Evolutionary conservation across 2,888 invertebrate genomes (phyloP).

Genomic region (Philonicus albiceps): DNA sequence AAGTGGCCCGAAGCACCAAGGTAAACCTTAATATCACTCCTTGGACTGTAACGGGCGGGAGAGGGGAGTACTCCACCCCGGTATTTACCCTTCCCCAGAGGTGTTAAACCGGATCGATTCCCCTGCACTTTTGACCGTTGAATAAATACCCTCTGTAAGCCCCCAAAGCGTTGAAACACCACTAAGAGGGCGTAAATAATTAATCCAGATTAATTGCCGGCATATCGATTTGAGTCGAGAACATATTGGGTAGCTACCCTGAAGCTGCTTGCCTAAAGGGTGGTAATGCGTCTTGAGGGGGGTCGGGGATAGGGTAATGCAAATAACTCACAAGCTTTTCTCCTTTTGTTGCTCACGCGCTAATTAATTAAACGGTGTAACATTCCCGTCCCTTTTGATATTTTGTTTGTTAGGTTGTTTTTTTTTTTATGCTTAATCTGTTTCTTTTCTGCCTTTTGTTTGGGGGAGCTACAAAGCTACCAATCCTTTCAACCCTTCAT

Average conservation of each 20-base stretch:
- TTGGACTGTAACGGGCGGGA: background rate
- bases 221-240: constrained; percentile 7
- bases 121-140: constrained; percentile 34
- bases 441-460: background rate
- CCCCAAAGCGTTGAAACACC: constrained; percentile 12
- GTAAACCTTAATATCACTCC: constrained; percentile 24
- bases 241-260: background rate
- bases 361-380: background rate
- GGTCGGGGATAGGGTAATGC: background rate
- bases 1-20: background rate
- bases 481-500: background rate
- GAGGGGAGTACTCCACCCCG: no score
- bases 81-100: constrained; percentile 17
- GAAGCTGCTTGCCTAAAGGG: background rate
- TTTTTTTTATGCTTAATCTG: background rate
- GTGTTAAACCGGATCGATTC: constrained; percentile 32
- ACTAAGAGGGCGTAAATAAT: constrained; percentile 30
- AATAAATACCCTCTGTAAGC: constrained; percentile 14
- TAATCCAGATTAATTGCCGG: constrained; percentile 29
- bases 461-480: background rate
- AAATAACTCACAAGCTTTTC: background rate
- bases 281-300: background rate
- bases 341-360: background rate
- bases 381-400: background rate
- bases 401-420: background rate